These are phyloP conservation scores for Morbakka virulenta DNA, from an alignment of 30 jellyfish, hydroid and myxozoan species.

Conservation along the genomic window DNA sequence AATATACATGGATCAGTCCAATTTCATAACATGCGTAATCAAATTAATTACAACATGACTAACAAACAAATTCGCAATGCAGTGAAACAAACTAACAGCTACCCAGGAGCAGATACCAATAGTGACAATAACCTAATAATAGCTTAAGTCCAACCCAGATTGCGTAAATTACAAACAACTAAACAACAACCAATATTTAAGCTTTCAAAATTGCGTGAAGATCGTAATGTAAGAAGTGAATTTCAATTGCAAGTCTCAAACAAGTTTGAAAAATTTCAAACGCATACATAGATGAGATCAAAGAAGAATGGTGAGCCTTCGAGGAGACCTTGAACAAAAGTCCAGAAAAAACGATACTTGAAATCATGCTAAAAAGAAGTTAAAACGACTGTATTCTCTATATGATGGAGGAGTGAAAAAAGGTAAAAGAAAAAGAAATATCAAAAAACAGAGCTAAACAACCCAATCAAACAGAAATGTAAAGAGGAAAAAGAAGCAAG, in stretches of 20 bases:
- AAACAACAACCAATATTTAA: background rate
- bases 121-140: conserved; percentile 6
- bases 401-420: conserved; percentile 34
- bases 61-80: conserved; percentile 9
- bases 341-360: conserved; percentile 16
- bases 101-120: conserved; percentile 32
- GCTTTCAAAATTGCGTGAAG: conserved; percentile 3
- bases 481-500: conserved; percentile 24
- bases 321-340: conserved; percentile 29
- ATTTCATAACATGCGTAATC: conserved; percentile 9
- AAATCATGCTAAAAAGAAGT: conserved; percentile 9
- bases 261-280: background rate
- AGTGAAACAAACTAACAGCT: conserved; percentile 23
- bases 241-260: conserved; percentile 14
- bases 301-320: conserved; percentile 32
- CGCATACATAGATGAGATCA: background rate
- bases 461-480: conserved; percentile 8
- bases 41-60: conserved; percentile 21
- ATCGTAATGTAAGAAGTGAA: conserved; percentile 6
- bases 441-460: conserved; percentile 28
- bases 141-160: background rate
- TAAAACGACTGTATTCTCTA: conserved; percentile 17
- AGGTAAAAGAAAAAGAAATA: conserved; percentile 33
- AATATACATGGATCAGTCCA: too few species aligned
- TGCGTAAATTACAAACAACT: conserved; percentile 2